These are phyloP conservation scores for Temnothorax curvispinosus DNA, from an alignment of 1,140 invertebrate species.

Conservation along the genomic window DNA sequence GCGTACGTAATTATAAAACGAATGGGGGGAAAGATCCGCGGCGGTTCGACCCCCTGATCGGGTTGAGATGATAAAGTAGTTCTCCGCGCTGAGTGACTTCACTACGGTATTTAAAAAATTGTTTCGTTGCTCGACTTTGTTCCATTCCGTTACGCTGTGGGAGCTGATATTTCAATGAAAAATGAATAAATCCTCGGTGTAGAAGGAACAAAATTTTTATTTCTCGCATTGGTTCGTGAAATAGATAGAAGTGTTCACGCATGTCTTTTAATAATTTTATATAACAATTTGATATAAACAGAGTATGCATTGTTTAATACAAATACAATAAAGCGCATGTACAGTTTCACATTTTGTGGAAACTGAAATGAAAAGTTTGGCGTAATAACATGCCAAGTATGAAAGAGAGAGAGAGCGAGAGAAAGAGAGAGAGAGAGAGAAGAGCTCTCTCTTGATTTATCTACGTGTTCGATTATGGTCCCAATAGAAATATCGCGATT, in stretches of 20 bases:
- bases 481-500: not conserved
- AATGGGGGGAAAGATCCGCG: not conserved
- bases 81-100: not conserved
- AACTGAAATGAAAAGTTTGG: slow-evolving; percentile 4
- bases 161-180: not conserved
- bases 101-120: not conserved
- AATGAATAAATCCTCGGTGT: not conserved
- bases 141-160: not conserved
- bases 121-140: not conserved
- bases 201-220: not conserved
- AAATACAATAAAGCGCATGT: not conserved
- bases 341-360: not conserved
- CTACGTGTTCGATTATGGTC: slow-evolving; percentile 7
- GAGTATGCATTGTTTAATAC: slow-evolving; percentile 5
- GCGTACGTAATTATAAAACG: not conserved
- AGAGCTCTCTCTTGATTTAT: slow-evolving; percentile 1
- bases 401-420: not conserved
- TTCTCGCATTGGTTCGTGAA: not conserved
- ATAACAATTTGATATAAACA: slow-evolving; percentile 17
- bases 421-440: not conserved
- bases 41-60: not conserved
- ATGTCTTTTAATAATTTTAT: not conserved
- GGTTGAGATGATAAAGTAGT: slow-evolving; percentile 13
- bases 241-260: not conserved
- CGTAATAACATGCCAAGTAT: not conserved